These are phyloP conservation scores for Novumbra hubbsi DNA, from an alignment of 2,797 vertebrate genomes.

Conservation along the genomic window DNA sequence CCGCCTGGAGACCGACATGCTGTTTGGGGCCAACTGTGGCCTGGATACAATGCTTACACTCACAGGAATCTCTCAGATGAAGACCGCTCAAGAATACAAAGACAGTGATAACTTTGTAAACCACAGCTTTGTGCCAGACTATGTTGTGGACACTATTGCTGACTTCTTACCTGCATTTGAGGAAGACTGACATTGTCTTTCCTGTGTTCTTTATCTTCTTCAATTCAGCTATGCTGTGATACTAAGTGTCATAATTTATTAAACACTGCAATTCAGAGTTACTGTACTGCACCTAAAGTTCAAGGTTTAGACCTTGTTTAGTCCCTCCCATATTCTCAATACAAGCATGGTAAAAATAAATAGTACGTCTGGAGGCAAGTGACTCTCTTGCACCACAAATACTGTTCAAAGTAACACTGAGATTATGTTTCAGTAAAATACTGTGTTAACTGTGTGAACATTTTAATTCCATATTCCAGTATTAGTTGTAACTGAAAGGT, in stretches of 20 bases:
- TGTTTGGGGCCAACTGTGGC: slow-evolving; percentile 84
- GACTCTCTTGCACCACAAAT: neutral
- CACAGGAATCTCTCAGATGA: slow-evolving; percentile 78
- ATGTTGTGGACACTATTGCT: slow-evolving; percentile 82
- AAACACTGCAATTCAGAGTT: no score
- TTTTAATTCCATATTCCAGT: no score
- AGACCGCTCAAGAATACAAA: slow-evolving; percentile 79
- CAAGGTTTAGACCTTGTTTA: no score
- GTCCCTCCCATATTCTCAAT: neutral
- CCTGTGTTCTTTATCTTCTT: no score
- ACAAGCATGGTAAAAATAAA: neutral
- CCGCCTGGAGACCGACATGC: slow-evolving; percentile 85
- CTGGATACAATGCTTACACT: slow-evolving; percentile 82
- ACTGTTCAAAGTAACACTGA: neutral
- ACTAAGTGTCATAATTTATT: no score
- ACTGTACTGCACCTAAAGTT: no score
- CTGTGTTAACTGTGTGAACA: no score
- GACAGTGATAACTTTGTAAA: slow-evolving; percentile 63
- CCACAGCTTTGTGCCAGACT: slow-evolving; percentile 79
- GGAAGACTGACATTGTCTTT: slow-evolving; percentile 31
- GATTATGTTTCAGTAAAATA: no score
- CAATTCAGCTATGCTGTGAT: no score
- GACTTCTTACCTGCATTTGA: slow-evolving; percentile 80
- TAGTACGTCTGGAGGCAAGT: neutral
- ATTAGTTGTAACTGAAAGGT: no score